A percentile compares a stretch with the other conserved stretches of the same genome.
Conservation (phyloP, 1,140 invertebrate species). For the Caenorhabditis latens region DNA sequence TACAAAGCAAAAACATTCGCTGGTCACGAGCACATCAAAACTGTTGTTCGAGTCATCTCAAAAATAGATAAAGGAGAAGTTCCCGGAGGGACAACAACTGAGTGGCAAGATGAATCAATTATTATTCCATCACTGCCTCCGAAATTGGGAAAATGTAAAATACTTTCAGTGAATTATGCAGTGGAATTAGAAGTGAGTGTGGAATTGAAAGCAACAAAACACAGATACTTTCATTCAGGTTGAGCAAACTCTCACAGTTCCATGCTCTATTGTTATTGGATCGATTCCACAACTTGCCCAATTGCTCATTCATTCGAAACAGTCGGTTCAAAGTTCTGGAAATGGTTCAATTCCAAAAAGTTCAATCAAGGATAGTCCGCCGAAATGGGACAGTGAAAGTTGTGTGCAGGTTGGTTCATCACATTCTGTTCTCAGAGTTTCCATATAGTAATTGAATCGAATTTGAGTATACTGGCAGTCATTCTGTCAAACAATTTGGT, state of each 20-base stretch:
- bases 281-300: constrained; percentile 76
- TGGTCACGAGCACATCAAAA: constrained; percentile 72
- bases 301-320: constrained; percentile 65
- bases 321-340: constrained; percentile 19
- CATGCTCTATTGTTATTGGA: constrained; percentile 73
- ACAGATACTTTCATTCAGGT: constrained; percentile 50
- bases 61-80: constrained; percentile 61
- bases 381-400: constrained; percentile 51
- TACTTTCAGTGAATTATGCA: constrained; percentile 73
- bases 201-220: neutral
- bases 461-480: too few species aligned
- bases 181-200: constrained; percentile 71
- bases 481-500: too few species aligned
- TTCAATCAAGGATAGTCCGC: constrained; percentile 54
- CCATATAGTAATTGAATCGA: neutral
- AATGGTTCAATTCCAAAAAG: constrained; percentile 41
- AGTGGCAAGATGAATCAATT: constrained; percentile 67
- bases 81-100: constrained; percentile 1
- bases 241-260: constrained; percentile 65
- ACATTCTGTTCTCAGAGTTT: too few species aligned
- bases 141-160: constrained; percentile 71
- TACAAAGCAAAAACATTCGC: constrained; percentile 78
- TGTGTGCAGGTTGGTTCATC: constrained; percentile 51
- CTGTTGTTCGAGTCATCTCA: constrained; percentile 47
- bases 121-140: constrained; percentile 73